These are phyloP conservation scores for Cyprinodon variegatus DNA, from an alignment of 2,113 vertebrate species.

Conservation along the genomic window DNA sequence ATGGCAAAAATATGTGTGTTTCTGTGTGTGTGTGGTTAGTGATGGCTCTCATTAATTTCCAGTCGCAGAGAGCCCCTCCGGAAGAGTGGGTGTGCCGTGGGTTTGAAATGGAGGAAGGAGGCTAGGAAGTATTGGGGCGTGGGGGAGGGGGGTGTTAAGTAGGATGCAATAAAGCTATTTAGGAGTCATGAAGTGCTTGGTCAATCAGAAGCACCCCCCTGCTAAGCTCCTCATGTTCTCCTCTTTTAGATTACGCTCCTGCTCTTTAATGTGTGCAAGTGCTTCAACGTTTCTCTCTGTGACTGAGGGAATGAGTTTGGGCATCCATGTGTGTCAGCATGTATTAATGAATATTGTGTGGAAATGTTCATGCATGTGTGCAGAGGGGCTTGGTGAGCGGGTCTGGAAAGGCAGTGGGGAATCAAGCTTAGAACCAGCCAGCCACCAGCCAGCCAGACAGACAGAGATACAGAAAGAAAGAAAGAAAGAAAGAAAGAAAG, in stretches of 20 bases:
- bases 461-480: background rate
- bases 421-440: constrained; percentile 26
- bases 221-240: constrained; percentile 37
- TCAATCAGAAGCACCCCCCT: constrained; percentile 59
- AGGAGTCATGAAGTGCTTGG: constrained; percentile 60
- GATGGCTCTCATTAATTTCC: constrained; percentile 58
- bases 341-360: constrained; percentile 13
- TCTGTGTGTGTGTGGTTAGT: constrained; percentile 6
- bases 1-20: constrained; percentile 20
- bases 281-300: background rate
- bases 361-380: background rate
- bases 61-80: constrained; percentile 14
- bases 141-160: constrained; percentile 35
- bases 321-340: constrained; percentile 1
- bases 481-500: too few relatives aligned
- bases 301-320: constrained; percentile 13
- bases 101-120: constrained; percentile 15
- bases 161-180: constrained; percentile 50
- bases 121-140: background rate
- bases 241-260: background rate
- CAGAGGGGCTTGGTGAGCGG: constrained; percentile 3
- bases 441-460: constrained; percentile 5
- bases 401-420: constrained; percentile 43
- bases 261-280: constrained; percentile 1
- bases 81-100: constrained; percentile 24